Base-by-base conservation (phyloP, 2,888 invertebrate genomes). In the Ecdyonurus torrentis region DNA sequence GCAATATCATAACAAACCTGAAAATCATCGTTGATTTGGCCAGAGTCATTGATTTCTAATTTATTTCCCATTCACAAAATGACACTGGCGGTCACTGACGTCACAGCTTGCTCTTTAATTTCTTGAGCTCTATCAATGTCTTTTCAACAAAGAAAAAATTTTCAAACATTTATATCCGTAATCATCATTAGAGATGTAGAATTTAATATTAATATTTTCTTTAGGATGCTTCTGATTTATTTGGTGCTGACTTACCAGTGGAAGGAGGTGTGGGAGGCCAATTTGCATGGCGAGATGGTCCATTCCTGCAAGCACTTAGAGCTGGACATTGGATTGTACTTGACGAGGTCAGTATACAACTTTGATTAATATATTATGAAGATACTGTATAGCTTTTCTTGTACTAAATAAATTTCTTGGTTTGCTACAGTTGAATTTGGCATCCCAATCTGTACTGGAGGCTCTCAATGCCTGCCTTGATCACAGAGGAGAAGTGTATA, bases 381-480 rank as follows among this genome's bases (percentile, higher is more conserved):
- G 18, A 37, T 52, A 20, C 20, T 23, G 62, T 23, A 37, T 23
- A 18, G 18, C 10, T 62, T 59, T 23, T 18, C 10, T 64, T 2
- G 19, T 20, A 7, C 22, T 66, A 37, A 37, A 37, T 37, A 37
- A 10, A 15, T n/a, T 55, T 55, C 55, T 55, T 20, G 15, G 5
- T 55, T 5, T 22, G 19, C n/a, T 71, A 37, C 70, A 81, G 79
- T 78, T 99, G 67, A 99, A 99, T 79, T 80, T 99, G 66, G 99
- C 99, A 0, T 96, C 98, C 0, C 99, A 99, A 74, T 92, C 97
- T 0, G 98, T 99, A 0, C 78, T 99, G 18, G 99, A 99, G 79
- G 99, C 98, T 25, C 80, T 99, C 2, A 99, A 99, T 73, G 98
- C 99, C 0, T 97, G 98, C 71, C 81, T 99, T 63, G 99, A 99